phyloP scores from a whole-genome alignment of 1,140 invertebrate species.

The Heliothis subflexa region DNA sequence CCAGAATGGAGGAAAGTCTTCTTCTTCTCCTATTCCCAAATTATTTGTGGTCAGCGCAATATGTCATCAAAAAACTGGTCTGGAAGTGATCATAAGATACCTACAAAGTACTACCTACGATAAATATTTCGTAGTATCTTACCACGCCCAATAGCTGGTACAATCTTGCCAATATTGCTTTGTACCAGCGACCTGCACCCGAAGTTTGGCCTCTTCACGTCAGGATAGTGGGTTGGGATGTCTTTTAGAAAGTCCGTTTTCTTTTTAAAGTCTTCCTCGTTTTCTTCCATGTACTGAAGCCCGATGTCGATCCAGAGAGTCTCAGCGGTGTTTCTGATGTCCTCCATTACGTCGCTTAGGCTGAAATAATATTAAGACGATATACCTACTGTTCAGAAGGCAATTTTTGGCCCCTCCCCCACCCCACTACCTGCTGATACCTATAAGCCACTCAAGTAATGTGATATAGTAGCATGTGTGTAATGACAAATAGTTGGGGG shows the following conservation, averaged over 20 bases:
- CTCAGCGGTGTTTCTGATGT: slow-evolving; percentile 87
- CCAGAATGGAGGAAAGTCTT: neutral
- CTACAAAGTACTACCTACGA: too few relatives aligned
- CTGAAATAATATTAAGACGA: slow-evolving; percentile 52
- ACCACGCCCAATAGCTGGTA: slow-evolving; percentile 88
- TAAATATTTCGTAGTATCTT: neutral
- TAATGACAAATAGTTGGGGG: too few relatives aligned
- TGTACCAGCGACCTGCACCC: slow-evolving; percentile 91
- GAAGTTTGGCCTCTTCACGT: slow-evolving; percentile 90
- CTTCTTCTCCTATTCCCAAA: too few relatives aligned
- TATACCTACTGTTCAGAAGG: too few relatives aligned
- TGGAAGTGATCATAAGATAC: too few relatives aligned
- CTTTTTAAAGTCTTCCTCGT: slow-evolving; percentile 90
- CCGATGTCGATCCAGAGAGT: slow-evolving; percentile 90
- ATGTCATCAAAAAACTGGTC: neutral
- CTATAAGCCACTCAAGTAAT: too few relatives aligned
- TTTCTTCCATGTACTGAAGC: slow-evolving; percentile 90
- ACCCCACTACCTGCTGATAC: too few relatives aligned
- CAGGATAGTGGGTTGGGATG: slow-evolving; percentile 89
- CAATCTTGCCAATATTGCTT: slow-evolving; percentile 90
- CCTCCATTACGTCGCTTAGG: slow-evolving; percentile 89
- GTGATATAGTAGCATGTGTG: too few relatives aligned
- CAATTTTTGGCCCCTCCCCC: too few relatives aligned
- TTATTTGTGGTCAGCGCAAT: too few relatives aligned
- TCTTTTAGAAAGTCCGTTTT: slow-evolving; percentile 90